A percentile compares a stretch with the other conserved stretches of the same genome.
phyloP scores from a whole-genome alignment of 2,888 invertebrate genomes.

The Ferdinandea cuprea region DNA sequence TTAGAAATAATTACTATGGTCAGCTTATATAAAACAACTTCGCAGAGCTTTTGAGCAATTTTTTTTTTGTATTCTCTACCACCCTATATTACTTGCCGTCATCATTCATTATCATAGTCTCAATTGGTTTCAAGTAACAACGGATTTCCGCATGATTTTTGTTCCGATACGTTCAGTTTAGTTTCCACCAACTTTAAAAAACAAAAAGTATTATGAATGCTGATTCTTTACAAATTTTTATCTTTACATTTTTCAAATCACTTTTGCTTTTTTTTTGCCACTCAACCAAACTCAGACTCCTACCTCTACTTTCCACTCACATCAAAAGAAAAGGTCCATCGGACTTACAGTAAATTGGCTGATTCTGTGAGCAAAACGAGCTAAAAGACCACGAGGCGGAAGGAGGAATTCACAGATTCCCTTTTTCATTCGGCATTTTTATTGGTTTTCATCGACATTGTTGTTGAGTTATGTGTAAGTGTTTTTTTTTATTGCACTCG shows the following conservation, averaged over 20 bases:
- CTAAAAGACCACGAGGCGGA: slow-evolving; percentile 25
- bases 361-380: slow-evolving; percentile 61
- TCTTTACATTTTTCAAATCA: slow-evolving; percentile 14
- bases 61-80: slow-evolving; percentile 1
- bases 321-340: slow-evolving; percentile 41
- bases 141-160: slow-evolving; percentile 24
- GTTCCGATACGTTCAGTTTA: slow-evolving; percentile 32
- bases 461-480: slow-evolving; percentile 44
- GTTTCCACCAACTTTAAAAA: slow-evolving; percentile 32
- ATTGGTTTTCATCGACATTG: slow-evolving; percentile 73
- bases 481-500: slow-evolving; percentile 68
- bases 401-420: slow-evolving; percentile 60
- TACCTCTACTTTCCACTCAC: slow-evolving; percentile 7
- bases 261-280: slow-evolving; percentile 5
- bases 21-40: slow-evolving; percentile 3
- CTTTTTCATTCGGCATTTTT: slow-evolving; percentile 70
- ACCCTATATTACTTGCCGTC: too few species aligned
- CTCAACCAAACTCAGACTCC: slow-evolving; percentile 20
- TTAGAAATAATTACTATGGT: slow-evolving; percentile 12
- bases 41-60: not conserved
- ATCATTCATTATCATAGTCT: slow-evolving; percentile 12
- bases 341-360: slow-evolving; percentile 56
- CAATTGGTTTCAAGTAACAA: slow-evolving; percentile 35
- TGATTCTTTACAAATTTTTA: slow-evolving; percentile 28
- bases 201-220: slow-evolving; percentile 38